A percentile compares a stretch with the other conserved stretches of the same genome.
Conservation (phyloP, 2,888 invertebrate genomes). For the Stomorhina lunata region DNA sequence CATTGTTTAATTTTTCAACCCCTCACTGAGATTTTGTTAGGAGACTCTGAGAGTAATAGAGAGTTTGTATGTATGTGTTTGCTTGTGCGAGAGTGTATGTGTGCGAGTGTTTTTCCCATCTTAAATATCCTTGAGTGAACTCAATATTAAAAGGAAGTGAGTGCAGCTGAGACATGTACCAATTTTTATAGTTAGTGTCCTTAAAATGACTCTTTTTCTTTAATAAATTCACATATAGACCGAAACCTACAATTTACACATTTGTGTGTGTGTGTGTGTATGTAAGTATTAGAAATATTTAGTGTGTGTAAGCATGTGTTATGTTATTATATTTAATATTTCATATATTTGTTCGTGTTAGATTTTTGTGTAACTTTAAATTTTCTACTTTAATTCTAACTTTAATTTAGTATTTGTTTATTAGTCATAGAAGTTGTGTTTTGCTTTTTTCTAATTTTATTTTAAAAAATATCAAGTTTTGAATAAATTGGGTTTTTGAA, state of each 20-base stretch:
- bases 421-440: too few species aligned
- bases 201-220: constrained; percentile 27
- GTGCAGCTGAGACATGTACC: constrained; percentile 57
- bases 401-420: neutral
- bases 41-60: constrained; percentile 5
- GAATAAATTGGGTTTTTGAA: too few species aligned
- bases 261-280: neutral
- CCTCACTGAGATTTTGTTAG: constrained; percentile 24
- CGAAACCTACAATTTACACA: neutral
- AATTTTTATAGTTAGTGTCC: constrained; percentile 36
- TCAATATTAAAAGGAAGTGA: constrained; percentile 26
- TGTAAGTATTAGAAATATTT: neutral
- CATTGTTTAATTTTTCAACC: constrained; percentile 51
- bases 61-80: neutral
- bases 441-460: too few species aligned
- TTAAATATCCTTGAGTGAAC: too few species aligned
- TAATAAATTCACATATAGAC: neutral
- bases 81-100: neutral
- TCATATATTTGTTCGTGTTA: neutral
- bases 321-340: neutral
- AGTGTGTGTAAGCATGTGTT: neutral
- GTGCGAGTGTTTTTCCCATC: too few species aligned
- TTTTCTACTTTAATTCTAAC: neutral
- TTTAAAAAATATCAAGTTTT: too few species aligned
- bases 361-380: too few species aligned